phyloP scores from a whole-genome alignment of 1,140 invertebrate species.

The Pogonognathellus flavescens region DNA sequence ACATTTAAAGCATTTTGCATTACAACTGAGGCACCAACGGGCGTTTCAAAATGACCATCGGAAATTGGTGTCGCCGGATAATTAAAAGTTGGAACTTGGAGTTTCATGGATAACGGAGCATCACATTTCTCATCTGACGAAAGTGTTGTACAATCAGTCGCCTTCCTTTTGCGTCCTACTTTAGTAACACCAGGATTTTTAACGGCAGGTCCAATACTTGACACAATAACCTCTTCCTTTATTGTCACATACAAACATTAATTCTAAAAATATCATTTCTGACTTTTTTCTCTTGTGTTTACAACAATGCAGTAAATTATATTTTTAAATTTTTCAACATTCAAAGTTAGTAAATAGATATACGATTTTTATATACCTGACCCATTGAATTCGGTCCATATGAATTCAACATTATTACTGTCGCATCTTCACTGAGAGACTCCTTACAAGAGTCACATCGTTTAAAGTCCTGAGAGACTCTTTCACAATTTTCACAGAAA shows the following conservation, averaged over 20 bases:
- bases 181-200: not conserved
- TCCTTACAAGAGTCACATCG: not conserved
- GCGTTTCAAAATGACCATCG: no score
- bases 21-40: no score
- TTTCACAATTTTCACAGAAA: constrained; percentile 24
- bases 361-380: not conserved
- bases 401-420: not conserved
- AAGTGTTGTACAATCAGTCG: not conserved
- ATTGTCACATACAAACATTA: not conserved
- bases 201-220: not conserved
- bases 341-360: no score
- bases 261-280: not conserved
- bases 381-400: not conserved
- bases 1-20: no score
- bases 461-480: not conserved
- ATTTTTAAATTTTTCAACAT: no score
- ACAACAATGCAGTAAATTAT: no score
- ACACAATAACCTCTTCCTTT: not conserved
- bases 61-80: no score
- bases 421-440: not conserved
- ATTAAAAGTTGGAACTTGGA: no score
- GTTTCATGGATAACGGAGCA: not conserved
- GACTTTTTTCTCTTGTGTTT: no score
- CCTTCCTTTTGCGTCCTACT: not conserved
- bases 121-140: constrained; percentile 1